Conservation (phyloP, 2,888 invertebrate species). For the Hemithea aestivaria region DNA sequence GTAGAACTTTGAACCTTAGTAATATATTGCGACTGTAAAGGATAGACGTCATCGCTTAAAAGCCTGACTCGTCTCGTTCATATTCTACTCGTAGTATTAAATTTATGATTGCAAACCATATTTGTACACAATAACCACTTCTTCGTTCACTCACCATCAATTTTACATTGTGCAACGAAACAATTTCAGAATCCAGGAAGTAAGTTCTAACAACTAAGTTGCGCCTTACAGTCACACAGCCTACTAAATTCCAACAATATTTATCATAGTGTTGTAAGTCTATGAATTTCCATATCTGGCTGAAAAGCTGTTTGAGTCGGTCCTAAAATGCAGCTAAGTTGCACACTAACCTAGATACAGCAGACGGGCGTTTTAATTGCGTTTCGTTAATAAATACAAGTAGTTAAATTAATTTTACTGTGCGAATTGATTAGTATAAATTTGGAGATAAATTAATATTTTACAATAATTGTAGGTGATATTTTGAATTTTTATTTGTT, state of each 20-base stretch:
- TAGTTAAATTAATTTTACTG: background rate
- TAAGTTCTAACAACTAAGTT: slow-evolving; percentile 4
- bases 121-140: too few species aligned
- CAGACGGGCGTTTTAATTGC: slow-evolving; percentile 38
- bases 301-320: slow-evolving; percentile 33
- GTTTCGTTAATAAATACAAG: background rate
- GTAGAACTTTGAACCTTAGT: too few species aligned
- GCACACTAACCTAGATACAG: slow-evolving; percentile 29
- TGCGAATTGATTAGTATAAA: too few species aligned
- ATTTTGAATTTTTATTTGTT: too few species aligned
- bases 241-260: slow-evolving; percentile 24
- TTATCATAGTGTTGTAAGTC: slow-evolving; percentile 31
- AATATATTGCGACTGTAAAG: too few species aligned
- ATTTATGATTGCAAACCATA: too few species aligned
- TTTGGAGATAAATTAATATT: too few species aligned
- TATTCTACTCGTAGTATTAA: too few species aligned
- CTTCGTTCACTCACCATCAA: background rate
- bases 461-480: too few species aligned
- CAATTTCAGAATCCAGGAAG: slow-evolving; percentile 11
- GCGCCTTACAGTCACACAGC: slow-evolving; percentile 3
- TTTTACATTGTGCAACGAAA: background rate
- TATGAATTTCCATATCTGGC: slow-evolving; percentile 39
- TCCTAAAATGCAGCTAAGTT: slow-evolving; percentile 37
- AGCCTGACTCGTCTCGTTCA: too few species aligned
- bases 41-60: too few species aligned